phyloP scores from a whole-genome alignment of 2,888 invertebrate genomes.

The Nephrotoma guestfalica region DNA sequence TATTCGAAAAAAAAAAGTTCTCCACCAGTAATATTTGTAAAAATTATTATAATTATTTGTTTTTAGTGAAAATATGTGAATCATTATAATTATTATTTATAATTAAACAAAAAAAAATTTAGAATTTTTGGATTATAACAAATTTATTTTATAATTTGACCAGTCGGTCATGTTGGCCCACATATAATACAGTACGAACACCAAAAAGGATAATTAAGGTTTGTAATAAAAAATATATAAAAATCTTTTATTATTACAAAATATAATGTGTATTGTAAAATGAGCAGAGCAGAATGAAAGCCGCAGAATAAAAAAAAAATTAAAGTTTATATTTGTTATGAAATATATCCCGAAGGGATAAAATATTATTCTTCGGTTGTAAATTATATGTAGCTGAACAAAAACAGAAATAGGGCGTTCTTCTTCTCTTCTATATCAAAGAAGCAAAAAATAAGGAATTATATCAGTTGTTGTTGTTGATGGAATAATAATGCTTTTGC shows the following conservation, averaged over 20 bases:
- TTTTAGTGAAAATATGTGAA: not conserved
- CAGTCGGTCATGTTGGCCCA: not conserved
- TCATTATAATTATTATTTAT: not conserved
- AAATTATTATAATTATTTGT: not conserved
- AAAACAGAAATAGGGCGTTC: not conserved
- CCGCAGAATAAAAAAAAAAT: not conserved
- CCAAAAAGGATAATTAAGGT: not conserved
- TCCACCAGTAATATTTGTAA: not conserved
- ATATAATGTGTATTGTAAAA: not conserved
- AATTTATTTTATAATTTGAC: not conserved
- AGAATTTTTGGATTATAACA: not conserved
- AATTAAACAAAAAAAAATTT: not conserved
- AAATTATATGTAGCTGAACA: not conserved
- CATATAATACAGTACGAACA: not conserved
- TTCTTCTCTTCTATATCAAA: not conserved
- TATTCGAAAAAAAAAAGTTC: not conserved
- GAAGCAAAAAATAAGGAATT: not conserved
- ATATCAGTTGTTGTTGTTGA: not conserved
- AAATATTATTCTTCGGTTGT: not conserved
- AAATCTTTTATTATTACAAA: not conserved
- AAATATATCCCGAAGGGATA: not conserved
- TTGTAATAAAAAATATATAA: not conserved
- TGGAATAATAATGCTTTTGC: not conserved
- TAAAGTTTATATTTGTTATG: not conserved
- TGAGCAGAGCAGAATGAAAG: not conserved